Evolutionary conservation across 2,888 invertebrate species (phyloP), one percentile per base, ranked within the genome.

Genomic region (Gerris lacustris): DNA sequence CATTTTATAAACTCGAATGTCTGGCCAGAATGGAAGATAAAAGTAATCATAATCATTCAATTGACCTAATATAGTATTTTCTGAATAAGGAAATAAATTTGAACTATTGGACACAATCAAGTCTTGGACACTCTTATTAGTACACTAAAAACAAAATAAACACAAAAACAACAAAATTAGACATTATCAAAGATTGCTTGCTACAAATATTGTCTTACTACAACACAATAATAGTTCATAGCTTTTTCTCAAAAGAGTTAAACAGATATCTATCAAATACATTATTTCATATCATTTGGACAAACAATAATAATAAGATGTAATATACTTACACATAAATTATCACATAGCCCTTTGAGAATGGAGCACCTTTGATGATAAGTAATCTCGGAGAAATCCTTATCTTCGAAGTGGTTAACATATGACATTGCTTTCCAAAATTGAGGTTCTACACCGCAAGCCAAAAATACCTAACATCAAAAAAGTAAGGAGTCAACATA

Each of bases 21-120:
- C 75, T 47, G 72, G 72, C 63, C 75, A 76, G 66, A 72, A 74
- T 44, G 84, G 84, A 76, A 85, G 83, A 77, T 85, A 84, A 73
- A 84, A 78, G 76, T 84, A 85, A 62, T 62, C 67, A 44, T 55
- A 55, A 55, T 15, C 9, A 15, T 55, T 15, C 55, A 55, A 11
- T 11, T 55, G 55, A 55, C 55, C 55, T 55, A 55, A 15, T 11
- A 55, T 15, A 55, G 55, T 55, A 9, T 55, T 15, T 55, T 55
- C 15, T 55, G 55, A 11, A 55, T 55, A 55, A 31, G 31, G 31
- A 31, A 31, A 31, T 31, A 31, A 31, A 31, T 31, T 31, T 31
- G 31, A 31, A 31, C 31, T 31, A 31, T 31, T 31, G 31, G 31
- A 31, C 31, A 31, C 31, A 31, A 31, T 31, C 31, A 31, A 31